Evolutionary conservation across 1,140 invertebrate species (phyloP), one percentile per base, ranked within the genome.

Genomic region (Bombus ignitus): DNA sequence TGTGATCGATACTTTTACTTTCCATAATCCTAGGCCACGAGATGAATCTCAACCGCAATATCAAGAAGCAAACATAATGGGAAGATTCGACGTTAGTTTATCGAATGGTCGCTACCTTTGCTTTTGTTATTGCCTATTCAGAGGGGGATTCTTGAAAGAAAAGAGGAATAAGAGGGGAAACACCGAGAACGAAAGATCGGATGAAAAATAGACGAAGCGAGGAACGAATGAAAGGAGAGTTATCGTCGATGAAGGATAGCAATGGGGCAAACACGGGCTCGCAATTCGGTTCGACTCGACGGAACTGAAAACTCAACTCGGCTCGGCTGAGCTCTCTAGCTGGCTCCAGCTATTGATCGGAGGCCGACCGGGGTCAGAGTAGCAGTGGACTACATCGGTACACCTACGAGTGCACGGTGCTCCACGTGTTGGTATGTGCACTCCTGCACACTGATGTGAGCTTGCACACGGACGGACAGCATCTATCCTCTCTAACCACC

Each of bases 271-370:
- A 77, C 77, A 65, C 80, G 72, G 68, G 77, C 76, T 80, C 79
- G 76, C 83, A 87, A 90, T 88, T 86, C 87, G 85, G 75, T 88
- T 87, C 74, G 88, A 91, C 81, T 91, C 83, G 71, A 86, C 77
- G 75, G 87, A 91, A 90, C 88, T 92, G 91, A 89, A 91, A 89
- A 92, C 91, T 92, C 91, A 87, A 93, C 91, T 92, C 90, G 82
- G 89, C 90, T 92, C 94, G 92, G 92, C 90, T 91, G 87, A 92
- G 92, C 93, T 93, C 91, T 92, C 90, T 90, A 87, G 89, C 87
- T 92, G 92, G 92, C 93, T 94, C 94, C 92, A 92, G 94, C 94
- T 95, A 95, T 95, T 95, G 94, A 95, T 95, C 94, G 94, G 92
- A 92, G 93, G 92, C 93, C 94, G 93, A 94, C 92, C 94, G 94